A percentile compares a stretch with the other conserved stretches of the same genome.
Conservation (phyloP, 1,140 invertebrate genomes). For the Lineus longissimus region DNA sequence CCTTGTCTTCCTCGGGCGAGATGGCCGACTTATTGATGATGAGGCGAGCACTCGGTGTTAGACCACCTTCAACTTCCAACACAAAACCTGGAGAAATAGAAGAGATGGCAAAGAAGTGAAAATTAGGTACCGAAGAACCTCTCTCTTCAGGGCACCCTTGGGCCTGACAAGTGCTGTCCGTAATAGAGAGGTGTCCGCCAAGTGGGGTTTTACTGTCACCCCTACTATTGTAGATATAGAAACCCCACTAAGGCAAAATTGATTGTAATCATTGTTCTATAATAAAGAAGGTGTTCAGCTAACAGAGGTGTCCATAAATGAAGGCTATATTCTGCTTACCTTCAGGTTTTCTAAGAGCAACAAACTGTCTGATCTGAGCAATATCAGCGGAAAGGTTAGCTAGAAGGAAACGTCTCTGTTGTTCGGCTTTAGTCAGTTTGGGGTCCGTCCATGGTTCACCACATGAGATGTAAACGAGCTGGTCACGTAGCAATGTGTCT, state of each 20-base stretch:
- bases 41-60: conserved; percentile 26
- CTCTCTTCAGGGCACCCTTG: too few relatives aligned
- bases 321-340: conserved; percentile 27
- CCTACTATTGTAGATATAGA: too few relatives aligned
- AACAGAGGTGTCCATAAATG: too few relatives aligned
- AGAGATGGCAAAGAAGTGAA: too few relatives aligned
- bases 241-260: too few relatives aligned
- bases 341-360: conserved; percentile 41
- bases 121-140: background rate
- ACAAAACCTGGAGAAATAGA: conserved; percentile 38
- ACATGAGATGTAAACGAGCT: conserved; percentile 48
- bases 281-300: too few relatives aligned
- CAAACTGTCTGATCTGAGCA: conserved; percentile 45
- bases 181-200: background rate
- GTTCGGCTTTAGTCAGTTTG: conserved; percentile 41
- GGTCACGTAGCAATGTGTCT: conserved; percentile 36
- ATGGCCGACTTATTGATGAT: conserved; percentile 27
- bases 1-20: conserved; percentile 19
- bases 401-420: conserved; percentile 42
- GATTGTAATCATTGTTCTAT: too few relatives aligned
- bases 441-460: conserved; percentile 52
- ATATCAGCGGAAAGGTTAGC: conserved; percentile 48
- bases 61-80: conserved; percentile 37
- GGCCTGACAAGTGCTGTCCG: too few relatives aligned
- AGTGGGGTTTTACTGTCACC: too few relatives aligned